A percentile compares a stretch with the other conserved stretches of the same genome.
Conservation (phyloP, 2,888 invertebrate species). For the Chaetogeoica ovagalla region DNA sequence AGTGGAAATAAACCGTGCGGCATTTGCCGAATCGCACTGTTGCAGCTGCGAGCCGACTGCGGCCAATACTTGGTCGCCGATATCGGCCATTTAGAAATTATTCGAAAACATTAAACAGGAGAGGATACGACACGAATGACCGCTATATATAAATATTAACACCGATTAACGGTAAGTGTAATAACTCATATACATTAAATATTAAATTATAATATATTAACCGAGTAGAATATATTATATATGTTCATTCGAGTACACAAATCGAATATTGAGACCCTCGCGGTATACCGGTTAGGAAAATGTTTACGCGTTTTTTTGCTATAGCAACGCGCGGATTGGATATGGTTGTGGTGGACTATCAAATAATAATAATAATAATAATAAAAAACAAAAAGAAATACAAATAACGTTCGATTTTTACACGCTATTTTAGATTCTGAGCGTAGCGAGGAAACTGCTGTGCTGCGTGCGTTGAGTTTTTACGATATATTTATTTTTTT, state of each 20-base stretch:
- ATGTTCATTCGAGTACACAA: background rate
- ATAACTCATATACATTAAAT: too few relatives aligned
- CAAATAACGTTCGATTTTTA: background rate
- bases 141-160: background rate
- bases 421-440: background rate
- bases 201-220: too few relatives aligned
- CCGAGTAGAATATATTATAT: background rate
- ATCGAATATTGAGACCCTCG: background rate
- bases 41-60: background rate
- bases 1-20: background rate
- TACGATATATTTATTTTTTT: too few relatives aligned
- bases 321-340: background rate
- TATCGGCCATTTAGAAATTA: constrained; percentile 17
- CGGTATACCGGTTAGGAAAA: background rate
- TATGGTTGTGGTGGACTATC: background rate
- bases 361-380: too few relatives aligned
- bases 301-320: constrained; percentile 8
- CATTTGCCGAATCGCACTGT: background rate
- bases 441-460: too few relatives aligned
- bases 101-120: background rate
- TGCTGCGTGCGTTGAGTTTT: too few relatives aligned
- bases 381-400: background rate
- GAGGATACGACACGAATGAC: too few relatives aligned
- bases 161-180: background rate
- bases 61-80: background rate